A percentile compares a stretch with the other conserved stretches of the same genome.
Evolutionary conservation across 2,888 invertebrate species (phyloP).

Genomic region (Pristionchus entomophagus): DNA sequence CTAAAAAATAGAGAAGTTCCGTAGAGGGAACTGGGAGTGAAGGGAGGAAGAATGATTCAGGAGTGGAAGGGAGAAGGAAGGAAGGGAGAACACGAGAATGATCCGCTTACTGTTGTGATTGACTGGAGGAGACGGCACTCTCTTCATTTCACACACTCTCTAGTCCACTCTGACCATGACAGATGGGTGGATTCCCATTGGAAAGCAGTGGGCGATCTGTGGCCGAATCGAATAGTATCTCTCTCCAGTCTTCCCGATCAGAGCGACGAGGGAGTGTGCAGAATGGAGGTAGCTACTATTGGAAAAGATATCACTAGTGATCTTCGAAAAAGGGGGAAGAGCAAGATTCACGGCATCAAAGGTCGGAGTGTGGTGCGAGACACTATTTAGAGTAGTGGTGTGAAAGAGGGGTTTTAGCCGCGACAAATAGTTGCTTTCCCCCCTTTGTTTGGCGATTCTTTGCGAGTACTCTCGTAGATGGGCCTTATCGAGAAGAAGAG

Average conservation of each 20-base stretch:
- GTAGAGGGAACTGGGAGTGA: constrained; percentile 3
- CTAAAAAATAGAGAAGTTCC: too few species aligned
- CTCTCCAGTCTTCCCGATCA: too few species aligned
- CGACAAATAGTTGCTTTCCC: background rate
- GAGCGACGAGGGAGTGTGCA: too few species aligned
- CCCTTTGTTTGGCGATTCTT: background rate
- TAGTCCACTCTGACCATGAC: background rate
- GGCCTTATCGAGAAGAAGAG: too few species aligned
- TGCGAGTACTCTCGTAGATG: constrained; percentile 5
- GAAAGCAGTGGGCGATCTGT: too few species aligned
- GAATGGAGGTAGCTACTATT: too few species aligned
- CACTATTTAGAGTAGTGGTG: background rate
- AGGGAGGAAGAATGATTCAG: background rate
- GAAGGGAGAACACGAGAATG: background rate
- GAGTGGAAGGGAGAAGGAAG: background rate
- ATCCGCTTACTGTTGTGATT: constrained; percentile 36
- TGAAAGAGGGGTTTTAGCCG: background rate
- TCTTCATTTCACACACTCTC: background rate
- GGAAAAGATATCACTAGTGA: too few species aligned
- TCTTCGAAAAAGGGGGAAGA: too few species aligned
- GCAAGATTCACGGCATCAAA: background rate
- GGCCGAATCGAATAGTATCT: too few species aligned
- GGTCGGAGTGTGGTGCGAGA: background rate
- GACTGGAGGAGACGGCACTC: background rate
- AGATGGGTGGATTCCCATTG: too few species aligned